These are phyloP conservation scores for Acromyrmex heyeri DNA, from an alignment of 1,140 invertebrate genomes.

Conservation along the genomic window DNA sequence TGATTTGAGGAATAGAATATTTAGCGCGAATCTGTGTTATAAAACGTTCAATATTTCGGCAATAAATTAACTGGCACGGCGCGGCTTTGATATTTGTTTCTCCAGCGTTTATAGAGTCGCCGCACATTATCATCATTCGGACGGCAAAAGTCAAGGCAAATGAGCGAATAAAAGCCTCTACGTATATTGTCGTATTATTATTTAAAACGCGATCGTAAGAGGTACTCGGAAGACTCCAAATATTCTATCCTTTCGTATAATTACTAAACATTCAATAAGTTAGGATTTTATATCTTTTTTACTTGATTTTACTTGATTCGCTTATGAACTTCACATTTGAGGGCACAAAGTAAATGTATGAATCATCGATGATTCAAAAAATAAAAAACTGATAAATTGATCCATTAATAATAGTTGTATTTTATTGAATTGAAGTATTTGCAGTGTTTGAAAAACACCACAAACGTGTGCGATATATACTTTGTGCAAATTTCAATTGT, in stretches of 20 bases:
- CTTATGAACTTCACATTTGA: not conserved
- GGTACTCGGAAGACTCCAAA: not conserved
- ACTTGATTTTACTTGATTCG: not conserved
- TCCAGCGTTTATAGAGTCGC: not conserved
- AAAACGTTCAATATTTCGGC: not conserved
- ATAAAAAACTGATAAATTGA: not conserved
- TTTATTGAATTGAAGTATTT: too few species aligned
- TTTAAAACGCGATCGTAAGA: not conserved
- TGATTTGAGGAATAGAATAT: not conserved
- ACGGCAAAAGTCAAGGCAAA: not conserved
- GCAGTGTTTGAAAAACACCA: not conserved
- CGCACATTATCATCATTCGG: not conserved
- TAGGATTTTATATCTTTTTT: too few species aligned
- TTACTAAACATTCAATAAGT: too few species aligned
- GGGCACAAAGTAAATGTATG: not conserved
- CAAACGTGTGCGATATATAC: not conserved
- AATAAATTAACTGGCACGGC: not conserved
- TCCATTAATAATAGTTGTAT: not conserved
- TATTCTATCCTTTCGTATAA: not conserved
- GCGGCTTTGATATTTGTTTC: not conserved
- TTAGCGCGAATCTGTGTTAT: not conserved
- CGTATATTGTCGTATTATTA: not conserved
- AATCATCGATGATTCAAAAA: not conserved
- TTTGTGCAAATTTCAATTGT: not conserved
- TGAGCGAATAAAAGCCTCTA: not conserved